Evolutionary conservation across 1,140 invertebrate genomes (phyloP), one percentile per base, ranked within the genome.

Genomic region (Nomia melanderi): DNA sequence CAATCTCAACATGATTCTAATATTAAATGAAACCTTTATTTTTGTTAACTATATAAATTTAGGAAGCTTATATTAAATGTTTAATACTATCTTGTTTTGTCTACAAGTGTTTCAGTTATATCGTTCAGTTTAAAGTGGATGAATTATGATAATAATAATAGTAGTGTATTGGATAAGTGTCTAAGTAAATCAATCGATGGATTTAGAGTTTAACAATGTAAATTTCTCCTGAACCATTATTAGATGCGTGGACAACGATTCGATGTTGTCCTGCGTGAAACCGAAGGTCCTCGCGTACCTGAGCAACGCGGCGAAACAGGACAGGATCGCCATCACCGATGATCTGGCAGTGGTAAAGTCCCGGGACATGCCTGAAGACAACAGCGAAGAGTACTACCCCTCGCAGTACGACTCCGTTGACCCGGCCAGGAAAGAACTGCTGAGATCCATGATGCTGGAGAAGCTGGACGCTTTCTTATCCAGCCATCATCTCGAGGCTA

Each of bases 241-340:
- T n/a, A 92, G 91, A 72, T 92, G 91, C 72, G 79, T 87, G 6
- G 86, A 92, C 63, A 90, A 88, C 53, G 79, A 91, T n/a, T 88
- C 89, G 3, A 83, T 91, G 78, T 67, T 93, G 47, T 91, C 92
- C 65, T 97, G 96, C 90, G 95, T 95, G 50, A 95, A 96, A 84
- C 96, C 96, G 12, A 96, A 96, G 89, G 93, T 96, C 20, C 88
- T 96, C 76, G 92, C 94, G 59, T 97, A 96, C 93, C 93, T 96
- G 53, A 95, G 94, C 77, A 91, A 93, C 29, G 95, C 95, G 5
- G 90, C 93, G 31, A 93, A 94, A 75, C 93, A 95, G 81, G 94
- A 95, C 41, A 94, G 94, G 84, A 94, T 97, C 72, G 93, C 93
- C 23, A 94, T 97, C 57, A 96, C 96, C 2, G 93, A 96, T 6